Conservation (phyloP, 2,113 vertebrate species). For the Excalfactoria chinensis region DNA sequence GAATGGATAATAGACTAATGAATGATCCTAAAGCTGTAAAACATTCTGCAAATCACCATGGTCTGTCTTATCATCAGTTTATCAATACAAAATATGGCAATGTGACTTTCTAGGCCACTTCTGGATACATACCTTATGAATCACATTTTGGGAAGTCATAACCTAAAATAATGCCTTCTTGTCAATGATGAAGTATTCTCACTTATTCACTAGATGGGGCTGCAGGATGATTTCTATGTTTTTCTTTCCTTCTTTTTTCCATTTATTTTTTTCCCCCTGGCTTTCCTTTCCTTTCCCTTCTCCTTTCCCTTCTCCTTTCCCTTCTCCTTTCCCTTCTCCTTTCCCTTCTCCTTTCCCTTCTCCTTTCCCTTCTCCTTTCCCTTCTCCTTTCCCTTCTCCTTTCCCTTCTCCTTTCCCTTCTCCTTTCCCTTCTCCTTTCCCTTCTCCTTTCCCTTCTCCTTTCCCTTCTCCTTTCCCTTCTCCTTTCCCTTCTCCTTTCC, state of each 20-base stretch:
- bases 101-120: background rate
- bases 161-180: background rate
- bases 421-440: background rate
- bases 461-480: fast-evolving
- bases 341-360: background rate
- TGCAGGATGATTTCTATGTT: conserved; percentile 60
- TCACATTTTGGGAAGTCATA: background rate
- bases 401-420: no score
- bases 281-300: no score
- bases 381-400: no score
- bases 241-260: background rate
- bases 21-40: background rate
- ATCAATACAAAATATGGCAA: background rate
- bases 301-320: no score
- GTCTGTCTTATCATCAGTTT: background rate
- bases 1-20: background rate
- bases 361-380: fast-evolving
- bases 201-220: conserved; percentile 79
- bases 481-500: no score
- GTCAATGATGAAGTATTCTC: conserved; percentile 33
- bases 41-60: background rate
- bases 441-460: background rate
- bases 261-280: no score
- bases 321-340: background rate
- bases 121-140: background rate